Evolutionary conservation across 2,113 vertebrate species (phyloP).

Genomic region (Mandrillus leucophaeus): DNA sequence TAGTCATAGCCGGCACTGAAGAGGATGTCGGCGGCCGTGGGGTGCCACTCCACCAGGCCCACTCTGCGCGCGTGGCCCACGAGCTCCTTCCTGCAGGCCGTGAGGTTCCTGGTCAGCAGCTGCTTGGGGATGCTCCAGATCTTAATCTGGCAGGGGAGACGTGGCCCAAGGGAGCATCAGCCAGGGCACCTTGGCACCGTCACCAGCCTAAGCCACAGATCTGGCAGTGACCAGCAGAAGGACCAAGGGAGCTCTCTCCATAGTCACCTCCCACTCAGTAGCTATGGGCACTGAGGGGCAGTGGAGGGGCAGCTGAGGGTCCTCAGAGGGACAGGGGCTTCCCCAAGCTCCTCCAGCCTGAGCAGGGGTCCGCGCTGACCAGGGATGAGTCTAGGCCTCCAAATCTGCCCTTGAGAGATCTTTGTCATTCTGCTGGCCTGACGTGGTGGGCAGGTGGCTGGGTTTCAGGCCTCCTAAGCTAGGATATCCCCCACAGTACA

Average conservation of each 20-base stretch:
- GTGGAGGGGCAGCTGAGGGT: not conserved
- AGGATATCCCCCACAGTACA: not conserved
- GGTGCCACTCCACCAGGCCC: conserved; percentile 95
- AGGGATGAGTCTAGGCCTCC: not conserved
- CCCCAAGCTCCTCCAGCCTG: not conserved
- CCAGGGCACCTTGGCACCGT: too few species aligned
- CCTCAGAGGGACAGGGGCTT: not conserved
- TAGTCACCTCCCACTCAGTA: not conserved
- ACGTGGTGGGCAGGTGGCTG: not conserved
- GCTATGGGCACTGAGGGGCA: not conserved
- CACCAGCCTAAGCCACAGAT: not conserved
- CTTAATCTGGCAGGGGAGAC: conserved; percentile 88
- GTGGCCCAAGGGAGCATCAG: not conserved
- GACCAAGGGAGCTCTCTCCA: not conserved
- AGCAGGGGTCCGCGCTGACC: not conserved
- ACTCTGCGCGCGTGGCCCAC: conserved; percentile 91
- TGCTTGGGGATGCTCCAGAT: conserved; percentile 94
- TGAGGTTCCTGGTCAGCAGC: conserved; percentile 88
- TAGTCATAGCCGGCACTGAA: conserved; percentile 95
- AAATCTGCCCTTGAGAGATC: not conserved
- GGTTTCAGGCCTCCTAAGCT: not conserved
- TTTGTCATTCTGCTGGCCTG: not conserved
- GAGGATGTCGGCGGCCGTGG: conserved; percentile 91
- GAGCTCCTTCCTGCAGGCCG: conserved; percentile 89
- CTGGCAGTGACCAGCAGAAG: not conserved